Evolutionary conservation across 2,797 vertebrate species (phyloP), one percentile per base, ranked within the genome.

Genomic region (Gallinago nigripennis): DNA sequence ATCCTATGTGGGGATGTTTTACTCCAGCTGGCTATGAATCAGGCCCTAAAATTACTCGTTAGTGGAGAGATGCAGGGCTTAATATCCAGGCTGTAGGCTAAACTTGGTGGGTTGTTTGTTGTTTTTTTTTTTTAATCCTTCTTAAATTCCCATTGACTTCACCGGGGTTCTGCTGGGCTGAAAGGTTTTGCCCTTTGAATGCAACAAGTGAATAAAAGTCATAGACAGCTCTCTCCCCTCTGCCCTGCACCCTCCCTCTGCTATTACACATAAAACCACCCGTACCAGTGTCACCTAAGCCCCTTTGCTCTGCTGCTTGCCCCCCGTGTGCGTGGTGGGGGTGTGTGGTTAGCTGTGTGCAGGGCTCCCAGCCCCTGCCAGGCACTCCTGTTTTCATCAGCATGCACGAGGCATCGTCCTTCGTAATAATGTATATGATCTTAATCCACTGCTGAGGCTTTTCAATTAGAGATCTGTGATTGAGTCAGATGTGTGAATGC

Each of bases 381-480:
- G 19, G 12, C 19, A 3, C 56, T 31, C 60, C 15, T 6, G 21
- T 30, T 20, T 28, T n/a, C 90, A 96, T 96, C 96, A 94, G 87
- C 91, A 91, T 92, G 83, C 92, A 9, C 6, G 0, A 41, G 65
- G 76, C 21, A 2, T 68, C 21, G 17, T 5, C 43, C 86, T 39
- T 69, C 21, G 1, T n/a, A 56, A 93, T 81, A 88, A 90, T 14
- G 89, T 64, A 7, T 68, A 66, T 60, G 91, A 84, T 93, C 94
- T 82, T 71, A 81, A 95, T 73, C 79, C 92, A 37, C 81, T 8
- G 82, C 21, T 7, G 78, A 70, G 82, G 89, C 89, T 94, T 92
- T 94, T 94, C 95, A 94, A 93, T 96, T 92, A 89, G 90, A 71
- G 95, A 27, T 6, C 92, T 37, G 73, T 12, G 81, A 92, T 64